These are phyloP conservation scores for Enteromius treurensis DNA, from an alignment of 2,797 vertebrate species.

Conservation along the genomic window DNA sequence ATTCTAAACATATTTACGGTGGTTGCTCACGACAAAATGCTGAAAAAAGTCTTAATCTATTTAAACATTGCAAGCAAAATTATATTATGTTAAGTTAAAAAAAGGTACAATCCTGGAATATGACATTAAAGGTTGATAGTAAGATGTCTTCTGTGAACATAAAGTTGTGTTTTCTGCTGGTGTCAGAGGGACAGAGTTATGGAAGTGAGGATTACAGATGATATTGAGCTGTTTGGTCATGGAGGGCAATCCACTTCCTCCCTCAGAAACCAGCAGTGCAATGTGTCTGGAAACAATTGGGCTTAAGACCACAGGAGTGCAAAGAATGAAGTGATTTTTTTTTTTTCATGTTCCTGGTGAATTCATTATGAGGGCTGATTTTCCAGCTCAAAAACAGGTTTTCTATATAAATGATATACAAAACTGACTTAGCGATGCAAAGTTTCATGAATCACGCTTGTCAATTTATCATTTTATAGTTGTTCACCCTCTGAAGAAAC, in stretches of 20 bases:
- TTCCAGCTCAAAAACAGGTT: slow-evolving; percentile 32
- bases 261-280: slow-evolving; percentile 50
- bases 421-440: background rate
- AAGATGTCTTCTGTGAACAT: background rate
- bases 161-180: slow-evolving; percentile 7
- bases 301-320: slow-evolving; percentile 54
- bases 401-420: background rate
- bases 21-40: background rate
- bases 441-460: background rate
- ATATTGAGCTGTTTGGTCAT: slow-evolving; percentile 53
- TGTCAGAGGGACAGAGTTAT: slow-evolving; percentile 54
- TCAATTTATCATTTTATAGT: background rate
- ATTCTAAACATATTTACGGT: background rate
- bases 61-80: background rate
- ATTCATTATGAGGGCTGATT: slow-evolving; percentile 51
- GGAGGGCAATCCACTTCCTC: slow-evolving; percentile 54
- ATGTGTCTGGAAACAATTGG: slow-evolving; percentile 58
- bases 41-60: background rate
- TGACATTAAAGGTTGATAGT: background rate
- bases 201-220: slow-evolving; percentile 71
- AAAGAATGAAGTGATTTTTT: slow-evolving; percentile 49
- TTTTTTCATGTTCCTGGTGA: slow-evolving; percentile 28
- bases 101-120: background rate
- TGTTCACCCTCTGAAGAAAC: background rate
- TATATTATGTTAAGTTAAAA: background rate